phyloP scores from a whole-genome alignment of 2,888 invertebrate genomes.

The Mechanitis mazaeus region DNA sequence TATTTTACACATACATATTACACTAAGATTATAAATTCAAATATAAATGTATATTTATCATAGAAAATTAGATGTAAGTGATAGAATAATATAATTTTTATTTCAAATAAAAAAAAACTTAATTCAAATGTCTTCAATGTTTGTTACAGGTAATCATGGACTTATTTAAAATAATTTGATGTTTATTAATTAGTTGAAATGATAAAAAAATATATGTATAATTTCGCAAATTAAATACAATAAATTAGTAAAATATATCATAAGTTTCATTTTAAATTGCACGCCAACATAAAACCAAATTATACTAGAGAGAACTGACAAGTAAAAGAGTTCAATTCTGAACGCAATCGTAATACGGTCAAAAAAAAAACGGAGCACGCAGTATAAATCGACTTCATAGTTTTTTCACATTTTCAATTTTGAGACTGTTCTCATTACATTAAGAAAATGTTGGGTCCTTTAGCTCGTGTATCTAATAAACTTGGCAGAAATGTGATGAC shows the following conservation, averaged over 20 bases:
- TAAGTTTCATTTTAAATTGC: constrained; percentile 15
- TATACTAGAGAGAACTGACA: constrained; percentile 18
- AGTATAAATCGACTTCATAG: constrained; percentile 37
- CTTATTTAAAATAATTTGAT: neutral
- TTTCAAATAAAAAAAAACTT: neutral
- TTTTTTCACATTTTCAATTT: constrained; percentile 16
- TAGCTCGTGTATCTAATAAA: constrained; percentile 59
- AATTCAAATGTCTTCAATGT: neutral
- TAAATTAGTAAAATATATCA: constrained; percentile 3
- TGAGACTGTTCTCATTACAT: constrained; percentile 18
- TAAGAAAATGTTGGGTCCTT: constrained; percentile 58
- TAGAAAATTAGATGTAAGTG: no score
- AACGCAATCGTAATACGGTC: constrained; percentile 50
- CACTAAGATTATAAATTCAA: no score
- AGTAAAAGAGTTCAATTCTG: constrained; percentile 26
- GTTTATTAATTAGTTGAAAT: neutral
- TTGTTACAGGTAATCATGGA: constrained; percentile 2
- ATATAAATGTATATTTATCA: no score
- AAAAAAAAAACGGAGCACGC: constrained; percentile 27
- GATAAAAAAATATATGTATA: neutral
- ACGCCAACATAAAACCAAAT: constrained; percentile 39
- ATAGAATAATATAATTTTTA: neutral
- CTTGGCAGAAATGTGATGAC: constrained; percentile 66
- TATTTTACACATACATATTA: no score
- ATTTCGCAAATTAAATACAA: neutral